Conservation (phyloP, 2,113 vertebrate genomes). For the Hoplias malabaricus region DNA sequence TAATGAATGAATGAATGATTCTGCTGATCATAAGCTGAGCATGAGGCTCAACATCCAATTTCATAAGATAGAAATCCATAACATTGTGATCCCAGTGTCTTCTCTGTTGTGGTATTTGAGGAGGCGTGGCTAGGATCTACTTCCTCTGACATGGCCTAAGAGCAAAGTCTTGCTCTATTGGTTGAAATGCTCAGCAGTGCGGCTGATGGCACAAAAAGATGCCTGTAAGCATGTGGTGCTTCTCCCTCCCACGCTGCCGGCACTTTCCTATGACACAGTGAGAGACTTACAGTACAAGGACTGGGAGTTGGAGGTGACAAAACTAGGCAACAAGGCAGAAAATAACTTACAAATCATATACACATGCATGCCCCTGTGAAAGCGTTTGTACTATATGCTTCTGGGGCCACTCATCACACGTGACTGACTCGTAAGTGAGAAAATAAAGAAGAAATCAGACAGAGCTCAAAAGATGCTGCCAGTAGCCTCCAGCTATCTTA, state of each 20-base stretch:
- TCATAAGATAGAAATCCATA: background rate
- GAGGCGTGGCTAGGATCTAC: background rate
- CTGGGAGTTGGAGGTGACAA: background rate
- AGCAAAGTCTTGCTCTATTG: background rate
- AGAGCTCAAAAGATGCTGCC: conserved; percentile 39
- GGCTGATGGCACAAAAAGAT: background rate
- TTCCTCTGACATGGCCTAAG: background rate
- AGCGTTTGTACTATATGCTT: background rate
- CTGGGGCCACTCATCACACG: background rate
- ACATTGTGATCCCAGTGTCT: background rate
- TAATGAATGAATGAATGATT: too few relatives aligned
- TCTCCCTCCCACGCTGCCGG: background rate
- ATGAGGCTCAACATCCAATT: background rate
- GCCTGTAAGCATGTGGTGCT: background rate
- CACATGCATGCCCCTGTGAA: background rate
- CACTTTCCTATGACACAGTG: background rate
- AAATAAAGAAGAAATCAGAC: conserved; percentile 38
- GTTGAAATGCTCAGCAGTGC: background rate
- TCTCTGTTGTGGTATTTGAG: background rate
- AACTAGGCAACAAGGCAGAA: background rate
- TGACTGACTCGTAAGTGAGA: conserved; percentile 2
- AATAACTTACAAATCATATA: background rate
- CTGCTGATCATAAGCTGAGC: background rate
- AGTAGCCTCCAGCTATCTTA: conserved; percentile 58
- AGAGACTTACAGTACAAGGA: conserved; percentile 1